These are phyloP conservation scores for Melopsittacus undulatus DNA, from an alignment of 2,797 vertebrate genomes.

Conservation along the genomic window DNA sequence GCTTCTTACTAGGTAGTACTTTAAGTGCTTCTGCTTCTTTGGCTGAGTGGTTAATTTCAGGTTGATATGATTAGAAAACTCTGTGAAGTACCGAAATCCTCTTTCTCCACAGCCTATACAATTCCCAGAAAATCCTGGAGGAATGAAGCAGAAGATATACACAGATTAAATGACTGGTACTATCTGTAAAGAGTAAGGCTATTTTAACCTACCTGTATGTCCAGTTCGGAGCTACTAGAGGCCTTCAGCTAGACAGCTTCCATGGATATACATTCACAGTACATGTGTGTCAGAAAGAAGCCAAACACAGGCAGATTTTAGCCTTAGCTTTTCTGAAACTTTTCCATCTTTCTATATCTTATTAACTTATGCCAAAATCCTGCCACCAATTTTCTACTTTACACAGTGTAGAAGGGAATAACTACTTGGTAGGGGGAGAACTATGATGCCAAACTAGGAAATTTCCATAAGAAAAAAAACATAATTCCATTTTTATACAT, in stretches of 20 bases:
- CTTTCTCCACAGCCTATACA: constrained; percentile 98
- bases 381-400: background rate
- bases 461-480: background rate
- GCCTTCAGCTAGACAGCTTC: background rate
- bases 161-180: background rate
- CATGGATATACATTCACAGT: background rate
- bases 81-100: constrained; percentile 98
- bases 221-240: background rate
- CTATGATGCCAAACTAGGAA: background rate
- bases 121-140: constrained; percentile 96
- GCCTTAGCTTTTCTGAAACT: background rate
- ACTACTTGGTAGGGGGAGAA: background rate
- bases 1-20: constrained; percentile 97
- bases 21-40: constrained; percentile 99
- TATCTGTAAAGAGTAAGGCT: background rate
- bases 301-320: background rate
- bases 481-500: background rate
- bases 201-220: background rate
- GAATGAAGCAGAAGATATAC: background rate
- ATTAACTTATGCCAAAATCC: background rate
- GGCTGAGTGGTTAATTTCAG: constrained; percentile 98
- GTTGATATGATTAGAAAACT: constrained; percentile 99
- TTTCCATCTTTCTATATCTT: background rate
- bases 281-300: background rate
- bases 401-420: background rate